phyloP scores from a whole-genome alignment of 2,888 invertebrate genomes.

The Synergus gifuensis region DNA sequence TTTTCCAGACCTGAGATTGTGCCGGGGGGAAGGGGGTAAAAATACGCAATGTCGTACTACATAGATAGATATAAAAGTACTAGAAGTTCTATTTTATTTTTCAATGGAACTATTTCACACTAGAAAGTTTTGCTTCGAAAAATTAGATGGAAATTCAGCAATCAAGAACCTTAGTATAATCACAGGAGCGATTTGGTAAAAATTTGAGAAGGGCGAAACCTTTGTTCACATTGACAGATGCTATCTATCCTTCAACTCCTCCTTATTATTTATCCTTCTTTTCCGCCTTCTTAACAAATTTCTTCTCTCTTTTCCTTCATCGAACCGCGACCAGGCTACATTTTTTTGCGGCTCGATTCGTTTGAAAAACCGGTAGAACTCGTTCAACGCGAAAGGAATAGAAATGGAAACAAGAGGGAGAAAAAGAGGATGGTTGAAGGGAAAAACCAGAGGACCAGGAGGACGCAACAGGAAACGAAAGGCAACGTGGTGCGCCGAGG shows the following conservation, averaged over 20 bases:
- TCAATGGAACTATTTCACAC: not conserved
- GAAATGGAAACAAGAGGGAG: conserved; percentile 50
- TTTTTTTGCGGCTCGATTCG: conserved; percentile 59
- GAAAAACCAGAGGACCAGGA: conserved; percentile 43
- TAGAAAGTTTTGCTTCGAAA: conserved; percentile 2
- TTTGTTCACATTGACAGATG: conserved; percentile 62
- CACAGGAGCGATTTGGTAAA: conserved; percentile 61
- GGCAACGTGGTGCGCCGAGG: conserved; percentile 55
- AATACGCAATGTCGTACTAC: too few relatives aligned
- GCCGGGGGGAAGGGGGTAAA: too few relatives aligned
- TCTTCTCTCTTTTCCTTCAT: conserved; percentile 40
- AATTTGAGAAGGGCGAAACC: conserved; percentile 61
- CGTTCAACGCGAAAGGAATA: conserved; percentile 61
- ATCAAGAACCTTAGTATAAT: conserved; percentile 42
- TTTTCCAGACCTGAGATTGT: too few relatives aligned
- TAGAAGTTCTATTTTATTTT: not conserved
- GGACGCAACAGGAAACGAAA: conserved; percentile 44
- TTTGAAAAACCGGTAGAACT: conserved; percentile 66
- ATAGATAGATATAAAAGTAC: too few relatives aligned
- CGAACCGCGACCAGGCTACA: conserved; percentile 35
- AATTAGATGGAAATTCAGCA: conserved; percentile 49
- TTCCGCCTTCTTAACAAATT: conserved; percentile 5
- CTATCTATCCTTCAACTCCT: conserved; percentile 56
- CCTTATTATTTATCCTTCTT: conserved; percentile 39
- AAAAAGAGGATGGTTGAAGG: conserved; percentile 42